Base-by-base conservation (phyloP, 1,140 invertebrate species). In the Centruroides vittatus region DNA sequence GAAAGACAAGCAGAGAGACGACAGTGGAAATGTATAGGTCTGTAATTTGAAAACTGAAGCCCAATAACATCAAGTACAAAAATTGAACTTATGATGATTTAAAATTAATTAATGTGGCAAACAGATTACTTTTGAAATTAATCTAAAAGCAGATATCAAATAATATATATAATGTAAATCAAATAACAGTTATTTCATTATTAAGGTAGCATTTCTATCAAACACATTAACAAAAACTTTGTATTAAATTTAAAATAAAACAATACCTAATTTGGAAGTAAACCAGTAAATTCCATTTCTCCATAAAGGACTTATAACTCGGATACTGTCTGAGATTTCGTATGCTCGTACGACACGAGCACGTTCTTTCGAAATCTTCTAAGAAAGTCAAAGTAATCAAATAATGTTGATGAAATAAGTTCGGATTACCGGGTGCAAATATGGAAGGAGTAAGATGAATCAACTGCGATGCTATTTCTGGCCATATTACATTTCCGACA, bases 281-380 rank as follows among this genome's bases (percentile, higher is more conserved):
- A 13, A 97, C 89, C 46, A 90, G 86, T 36, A 96, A 78, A 76
- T 94, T 95, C 88, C 93, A 97, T 68, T 87, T 85, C 60, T 83
- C 81, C 55, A 89, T 78, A 73, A 94, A 92, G 54, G 68, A 70
- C 13, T 72, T 69, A 66, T 78, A 79, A 51, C 69, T 71, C 0
- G 70, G 63, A 66, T 75, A 73, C 34, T 68, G 64, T 57, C 75
- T 52, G 35, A 76, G 67, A 53, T 71, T 63, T 57, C 71, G 70
- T 10, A 76, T 71, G 68, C 71, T 79, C 47, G 79, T 76, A 64
- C 73, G 64, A 34, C 77, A 78, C 3, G 75, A 74, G 69, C 87
- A 86, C 54, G 81, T 75, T 35, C 76, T 73, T 72, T 92, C 86
- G 67, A 96, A 81, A 68, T 81, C 82, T 47, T 73, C 76, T 46